Percentiles rank a stretch among this genome's conserved stretches.
phyloP scores from a whole-genome alignment of 2,113 vertebrate genomes.

The Rattus rattus region DNA sequence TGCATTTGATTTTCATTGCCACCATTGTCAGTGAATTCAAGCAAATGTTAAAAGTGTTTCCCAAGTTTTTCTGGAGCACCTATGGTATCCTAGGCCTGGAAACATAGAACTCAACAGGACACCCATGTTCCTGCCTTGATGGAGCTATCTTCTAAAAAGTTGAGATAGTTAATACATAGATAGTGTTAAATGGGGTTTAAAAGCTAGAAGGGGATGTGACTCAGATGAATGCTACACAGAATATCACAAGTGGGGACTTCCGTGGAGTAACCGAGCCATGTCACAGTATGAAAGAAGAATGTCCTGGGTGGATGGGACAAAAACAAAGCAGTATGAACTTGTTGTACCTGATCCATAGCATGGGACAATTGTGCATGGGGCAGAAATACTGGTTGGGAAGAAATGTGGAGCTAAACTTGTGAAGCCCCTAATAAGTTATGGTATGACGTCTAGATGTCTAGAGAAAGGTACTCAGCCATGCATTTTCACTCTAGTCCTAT shows the following conservation, averaged over 20 bases:
- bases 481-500: neutral
- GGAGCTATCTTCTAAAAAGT: neutral
- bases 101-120: neutral
- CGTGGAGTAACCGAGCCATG: neutral
- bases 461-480: neutral
- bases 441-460: neutral
- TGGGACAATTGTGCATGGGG: neutral
- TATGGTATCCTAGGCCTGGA: neutral
- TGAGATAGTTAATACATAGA: neutral
- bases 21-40: neutral
- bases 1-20: neutral
- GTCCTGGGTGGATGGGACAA: neutral
- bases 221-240: neutral
- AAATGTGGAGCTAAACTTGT: neutral
- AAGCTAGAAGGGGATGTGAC: neutral
- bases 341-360: neutral
- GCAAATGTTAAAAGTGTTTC: neutral
- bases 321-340: neutral
- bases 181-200: neutral
- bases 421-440: neutral
- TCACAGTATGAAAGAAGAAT: neutral
- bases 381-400: neutral
- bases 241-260: neutral
- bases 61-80: neutral
- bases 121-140: neutral